Evolutionary conservation across 2,797 vertebrate genomes (phyloP), one percentile per base, ranked within the genome.

Genomic region (Parauchenoglanis ngamensis): DNA sequence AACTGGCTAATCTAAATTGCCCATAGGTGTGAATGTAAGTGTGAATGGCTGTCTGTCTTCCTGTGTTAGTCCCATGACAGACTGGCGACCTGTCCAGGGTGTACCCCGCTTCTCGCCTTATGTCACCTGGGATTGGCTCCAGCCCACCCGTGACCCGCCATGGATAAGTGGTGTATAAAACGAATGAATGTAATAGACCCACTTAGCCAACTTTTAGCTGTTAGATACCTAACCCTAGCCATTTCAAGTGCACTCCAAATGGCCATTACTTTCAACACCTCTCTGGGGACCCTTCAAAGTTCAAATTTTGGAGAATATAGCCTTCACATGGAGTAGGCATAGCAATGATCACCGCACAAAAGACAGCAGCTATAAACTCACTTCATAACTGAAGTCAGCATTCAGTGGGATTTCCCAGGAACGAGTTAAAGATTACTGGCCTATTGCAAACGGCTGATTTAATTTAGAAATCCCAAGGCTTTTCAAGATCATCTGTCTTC

Each of bases 401-500:
- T 68, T 68, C 63, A 46, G 61, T 28, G 28, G 57, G 80, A 83
- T 87, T 83, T 75, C 68, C 78, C 4, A 68, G 67, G 76, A 72
- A 73, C 4, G 52, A 52, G 68, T 52, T 73, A 75, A 83, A 52
- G 57, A 75, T 87, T 70, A 84, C 31, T 40, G 23, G 52, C 49
- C 61, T 52, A 82, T 46, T 83, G 85, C 28, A 57, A 76, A 87
- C 17, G 81, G 59, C n/a, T 87, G 59, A 87, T 83, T 77, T 77
- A 67, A 56, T 76, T 54, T 76, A 83, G 70, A 75, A 78, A 76
- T 83, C 81, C 44, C 46, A 61, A 75, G 56, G 21, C 80, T 63
- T 83, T 83, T 56, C 49, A 77, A 76, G 72, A 78, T 84, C 46
- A 68, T 77, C 56, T 84, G 59, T 56, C 72, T 84, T 84, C 61